Evolutionary conservation across 2,888 invertebrate species (phyloP).

Genomic region (Clivina fossor): DNA sequence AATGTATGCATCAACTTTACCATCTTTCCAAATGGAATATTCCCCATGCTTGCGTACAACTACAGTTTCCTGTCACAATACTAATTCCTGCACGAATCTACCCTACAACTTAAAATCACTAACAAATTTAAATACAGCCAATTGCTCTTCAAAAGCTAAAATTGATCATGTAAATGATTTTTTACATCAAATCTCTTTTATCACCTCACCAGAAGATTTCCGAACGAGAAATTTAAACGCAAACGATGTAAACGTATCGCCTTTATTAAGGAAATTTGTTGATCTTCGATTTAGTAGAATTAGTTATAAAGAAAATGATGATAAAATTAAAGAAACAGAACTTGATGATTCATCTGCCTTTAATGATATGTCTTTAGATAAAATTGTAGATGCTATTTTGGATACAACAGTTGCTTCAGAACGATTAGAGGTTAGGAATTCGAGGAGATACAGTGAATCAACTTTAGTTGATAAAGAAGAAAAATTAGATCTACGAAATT

Average conservation of each 20-base stretch:
- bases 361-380: conserved; percentile 60
- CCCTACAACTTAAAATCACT: conserved; percentile 36
- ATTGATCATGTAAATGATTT: conserved; percentile 50
- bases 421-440: conserved; percentile 29
- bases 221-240: conserved; percentile 37
- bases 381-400: conserved; percentile 64
- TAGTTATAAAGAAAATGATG: conserved; percentile 45
- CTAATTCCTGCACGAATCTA: conserved; percentile 35
- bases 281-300: conserved; percentile 61
- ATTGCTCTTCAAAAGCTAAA: conserved; percentile 50
- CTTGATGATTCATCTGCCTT: conserved; percentile 56
- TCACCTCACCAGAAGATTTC: conserved; percentile 46
- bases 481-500: neutral
- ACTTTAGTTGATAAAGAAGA: too few relatives aligned
- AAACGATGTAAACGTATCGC: conserved; percentile 55
- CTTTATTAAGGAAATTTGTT: conserved; percentile 62
- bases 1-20: conserved; percentile 56
- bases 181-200: conserved; percentile 47
- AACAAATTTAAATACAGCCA: conserved; percentile 53
- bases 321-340: conserved; percentile 51
- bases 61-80: conserved; percentile 42
- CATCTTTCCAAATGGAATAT: conserved; percentile 62
- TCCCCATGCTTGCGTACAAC: conserved; percentile 52
- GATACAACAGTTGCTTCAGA: conserved; percentile 57
- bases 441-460: conserved; percentile 48